Base-by-base conservation (phyloP, 1,140 invertebrate genomes). In the Pseudomyrmex flavicornis region DNA sequence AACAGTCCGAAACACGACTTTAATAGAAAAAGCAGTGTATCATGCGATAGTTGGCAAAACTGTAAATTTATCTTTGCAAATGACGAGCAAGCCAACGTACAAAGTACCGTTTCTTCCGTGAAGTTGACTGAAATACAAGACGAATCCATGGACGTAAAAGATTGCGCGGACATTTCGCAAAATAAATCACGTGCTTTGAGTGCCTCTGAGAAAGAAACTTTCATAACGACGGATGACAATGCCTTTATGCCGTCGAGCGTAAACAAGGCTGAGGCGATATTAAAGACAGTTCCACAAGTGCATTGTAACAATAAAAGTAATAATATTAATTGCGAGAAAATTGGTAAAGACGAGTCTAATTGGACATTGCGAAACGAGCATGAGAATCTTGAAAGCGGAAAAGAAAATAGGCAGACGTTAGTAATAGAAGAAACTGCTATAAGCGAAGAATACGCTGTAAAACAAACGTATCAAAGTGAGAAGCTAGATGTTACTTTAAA, bases 1-100 rank as follows among this genome's bases (percentile, higher is more conserved):
- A 85, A 35, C 35, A 54, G 0, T 52, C 84, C 1, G 85, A 90
- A 35, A 48, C 13, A 63, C 4, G 80, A 90, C n/a, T 7, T 26
- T 1, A 35, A 68, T 22, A 54, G 74, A 46, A 72, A 83, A 26
- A 73, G n/a, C 26, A 26, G 35, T 5, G 50, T 35, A 9, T 35
- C 35, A 4, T 26, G 69, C 22, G 74, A 85, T 10, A 85, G 52
- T 61, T 73, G 20, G 2, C 56, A 12, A 7, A 80, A 48, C 15
- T 44, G 70, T 17, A 52, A 79, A n/a, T 26, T 82, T 0, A 7
- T 74, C 9, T 15, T 7, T 0, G 5, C 35, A 0, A 17, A 44
- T 44, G 65, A 82, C 8, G 70, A 59, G 17, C 50, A 66, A 50
- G 10, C 17, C 2, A 15, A 2, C 0, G 50, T 59, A 50, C 59